Evolutionary conservation across 1,140 invertebrate species (phyloP), one percentile per base, ranked within the genome.

Genomic region (Drosophila truncata): DNA sequence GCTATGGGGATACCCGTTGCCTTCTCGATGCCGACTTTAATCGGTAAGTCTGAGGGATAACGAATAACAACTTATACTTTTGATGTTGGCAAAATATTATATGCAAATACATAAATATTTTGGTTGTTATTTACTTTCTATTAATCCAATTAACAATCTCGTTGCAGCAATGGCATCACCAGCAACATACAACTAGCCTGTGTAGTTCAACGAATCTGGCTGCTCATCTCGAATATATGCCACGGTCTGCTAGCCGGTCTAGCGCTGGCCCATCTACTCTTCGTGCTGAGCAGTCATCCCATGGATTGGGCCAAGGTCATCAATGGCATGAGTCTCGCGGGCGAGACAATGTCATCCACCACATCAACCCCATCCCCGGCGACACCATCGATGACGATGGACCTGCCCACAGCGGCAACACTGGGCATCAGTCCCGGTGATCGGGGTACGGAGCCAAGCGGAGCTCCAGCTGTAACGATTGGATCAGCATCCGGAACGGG

Each of bases 181-280:
- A 91, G 80, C 42, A 91, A 77, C 46, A 91, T 93, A 14, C 82
- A 92, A 75, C 70, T 93, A 58, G 91, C 92, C 59, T 93, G 92
- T 82, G 75, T 91, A 60, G 67, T 93, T 80, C 92, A 93, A 91
- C 91, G 91, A 84, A 90, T 93, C 66, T 93, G 92, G 92, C 74
- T 93, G 70, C 90, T 92, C 65, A 67, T 92, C 44, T 91, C 92
- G 41, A 93, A 92, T 58, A 92, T 93, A 37, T 93, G 92, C 80
- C 92, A 93, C 73, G 92, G 92, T 47, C 76, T 93, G 79, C 72
- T 93, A 79, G 92, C 91, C 65, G 92, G 92, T 62, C 84, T 93
- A 82, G 92, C 92, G 14, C 49, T 93, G 79, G 92, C 92, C 39
- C 92, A 93, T 78, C 74, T 93, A 31, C 77, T 93, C 39, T 92